Evolutionary conservation across 1,140 invertebrate genomes (phyloP), one percentile per base, ranked within the genome.

Genomic region (Pseudomyrmex dendroicus): DNA sequence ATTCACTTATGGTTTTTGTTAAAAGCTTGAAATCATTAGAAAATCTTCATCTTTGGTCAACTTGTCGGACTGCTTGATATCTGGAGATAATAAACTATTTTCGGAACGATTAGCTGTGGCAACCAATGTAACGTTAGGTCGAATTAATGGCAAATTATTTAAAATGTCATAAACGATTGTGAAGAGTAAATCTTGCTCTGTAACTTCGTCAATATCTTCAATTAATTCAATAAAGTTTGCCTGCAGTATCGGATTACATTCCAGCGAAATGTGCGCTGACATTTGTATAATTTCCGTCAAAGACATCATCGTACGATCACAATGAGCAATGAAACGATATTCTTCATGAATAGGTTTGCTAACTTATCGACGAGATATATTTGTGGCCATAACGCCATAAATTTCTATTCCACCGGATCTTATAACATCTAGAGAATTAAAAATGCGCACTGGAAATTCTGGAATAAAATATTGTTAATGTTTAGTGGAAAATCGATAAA

Each of bases 331-430:
- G 90, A 99, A 98, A 76, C 95, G 94, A 88, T 97, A 97, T 89
- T 95, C 95, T 90, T 97, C 97, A 10, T 97, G 89, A 12, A 97
- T 96, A 12, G 97, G 96, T 95, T 96, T 5, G 95, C 92, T 13
- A 95, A 95, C 84, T 96, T 95, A 2, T 50, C 95, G 95, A 83
- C 96, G 95, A 5, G 97, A 95, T 63, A 99, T 98, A 10, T 96
- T 95, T 86, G 96, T 97, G 0, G 97, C 97, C 88, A 97, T 96
- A 0, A 99, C 93, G 61, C 98, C 98, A 82, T 96, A 95, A 35
- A 99, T 96, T 94, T 98, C 97, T 17, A 99, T 96, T 76, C 98
- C 97, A 67, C 97, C 98, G 77, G 96, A 96, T 15, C 90, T 70
- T 86, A 95, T 73, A 64, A 91, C 35, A 50, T 92, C 93, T 0